Percentiles rank a stretch among this genome's conserved stretches.
Evolutionary conservation across 2,888 invertebrate species (phyloP).

Genomic region (Polia nebulosa): DNA sequence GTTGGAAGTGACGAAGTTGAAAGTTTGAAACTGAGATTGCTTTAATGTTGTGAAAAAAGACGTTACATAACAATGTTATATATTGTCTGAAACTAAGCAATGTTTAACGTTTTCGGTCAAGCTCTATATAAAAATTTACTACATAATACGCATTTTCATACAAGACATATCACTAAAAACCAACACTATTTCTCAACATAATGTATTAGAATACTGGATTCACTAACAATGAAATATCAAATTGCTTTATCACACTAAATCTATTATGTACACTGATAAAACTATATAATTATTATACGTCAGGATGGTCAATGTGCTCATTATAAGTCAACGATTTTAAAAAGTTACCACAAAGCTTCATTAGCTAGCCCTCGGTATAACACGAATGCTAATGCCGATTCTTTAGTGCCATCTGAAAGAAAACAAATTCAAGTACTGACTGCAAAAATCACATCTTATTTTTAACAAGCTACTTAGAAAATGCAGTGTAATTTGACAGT

Average conservation of each 20-base stretch:
- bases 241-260: slow-evolving; percentile 80
- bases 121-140: slow-evolving; percentile 77
- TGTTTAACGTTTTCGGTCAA: slow-evolving; percentile 67
- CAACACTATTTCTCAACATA: slow-evolving; percentile 82
- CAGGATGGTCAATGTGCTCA: slow-evolving; percentile 88
- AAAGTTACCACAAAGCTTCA: slow-evolving; percentile 65
- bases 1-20: no score
- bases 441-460: slow-evolving; percentile 40
- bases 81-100: slow-evolving; percentile 46
- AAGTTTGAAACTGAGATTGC: not conserved
- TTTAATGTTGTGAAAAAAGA: not conserved
- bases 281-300: slow-evolving; percentile 73
- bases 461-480: slow-evolving; percentile 65
- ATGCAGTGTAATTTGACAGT: slow-evolving; percentile 47
- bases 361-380: slow-evolving; percentile 54
- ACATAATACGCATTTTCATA: slow-evolving; percentile 83
- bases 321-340: slow-evolving; percentile 81
- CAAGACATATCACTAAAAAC: slow-evolving; percentile 80
- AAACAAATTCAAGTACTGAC: slow-evolving; percentile 70
- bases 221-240: slow-evolving; percentile 84
- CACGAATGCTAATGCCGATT: slow-evolving; percentile 64
- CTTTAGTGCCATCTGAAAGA: slow-evolving; percentile 80
- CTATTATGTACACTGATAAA: slow-evolving; percentile 86
- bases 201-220: slow-evolving; percentile 86
- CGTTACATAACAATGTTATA: not conserved